Evolutionary conservation across 2,888 invertebrate species (phyloP).

Genomic region (Lomographa bimaculata): DNA sequence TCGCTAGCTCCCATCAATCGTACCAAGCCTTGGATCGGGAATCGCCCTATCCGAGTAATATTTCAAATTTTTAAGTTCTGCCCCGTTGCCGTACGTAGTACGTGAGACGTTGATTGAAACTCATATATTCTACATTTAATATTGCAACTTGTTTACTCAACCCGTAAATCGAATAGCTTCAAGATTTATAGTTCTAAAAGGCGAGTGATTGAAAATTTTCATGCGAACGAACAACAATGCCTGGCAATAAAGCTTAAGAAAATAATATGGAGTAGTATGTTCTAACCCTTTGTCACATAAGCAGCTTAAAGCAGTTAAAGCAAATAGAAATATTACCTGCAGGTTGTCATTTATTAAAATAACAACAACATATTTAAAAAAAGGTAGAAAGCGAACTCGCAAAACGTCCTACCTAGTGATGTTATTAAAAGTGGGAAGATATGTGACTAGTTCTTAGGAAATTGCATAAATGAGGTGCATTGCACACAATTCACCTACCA

Average conservation of each 20-base stretch:
- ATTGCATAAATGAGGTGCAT: too few relatives aligned
- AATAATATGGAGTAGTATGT: too few relatives aligned
- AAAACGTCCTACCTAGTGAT: too few relatives aligned
- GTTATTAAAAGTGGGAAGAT: too few relatives aligned
- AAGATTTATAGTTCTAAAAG: slow-evolving; percentile 29
- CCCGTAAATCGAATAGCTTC: slow-evolving; percentile 39
- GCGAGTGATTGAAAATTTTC: slow-evolving; percentile 8
- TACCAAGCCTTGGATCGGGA: slow-evolving; percentile 29
- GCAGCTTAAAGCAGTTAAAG: too few relatives aligned
- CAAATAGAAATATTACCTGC: too few relatives aligned
- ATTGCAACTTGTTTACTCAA: slow-evolving; percentile 43
- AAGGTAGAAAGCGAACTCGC: too few relatives aligned
- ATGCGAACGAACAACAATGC: slow-evolving; percentile 3
- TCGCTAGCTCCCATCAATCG: slow-evolving; percentile 27
- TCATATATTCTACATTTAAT: slow-evolving; percentile 60
- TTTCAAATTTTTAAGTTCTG: slow-evolving; percentile 68
- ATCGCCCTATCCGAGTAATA: slow-evolving; percentile 56
- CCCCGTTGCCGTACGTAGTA: slow-evolving; percentile 27
- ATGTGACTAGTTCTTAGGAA: too few relatives aligned
- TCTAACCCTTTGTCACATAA: too few relatives aligned
- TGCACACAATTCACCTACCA: too few relatives aligned
- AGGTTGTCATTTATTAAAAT: too few relatives aligned
- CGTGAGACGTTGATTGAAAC: slow-evolving; percentile 64
- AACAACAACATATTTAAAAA: too few relatives aligned
- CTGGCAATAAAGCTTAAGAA: slow-evolving; percentile 5